phyloP scores from a whole-genome alignment of 2,113 vertebrate species.

The Hyaena hyaena region DNA sequence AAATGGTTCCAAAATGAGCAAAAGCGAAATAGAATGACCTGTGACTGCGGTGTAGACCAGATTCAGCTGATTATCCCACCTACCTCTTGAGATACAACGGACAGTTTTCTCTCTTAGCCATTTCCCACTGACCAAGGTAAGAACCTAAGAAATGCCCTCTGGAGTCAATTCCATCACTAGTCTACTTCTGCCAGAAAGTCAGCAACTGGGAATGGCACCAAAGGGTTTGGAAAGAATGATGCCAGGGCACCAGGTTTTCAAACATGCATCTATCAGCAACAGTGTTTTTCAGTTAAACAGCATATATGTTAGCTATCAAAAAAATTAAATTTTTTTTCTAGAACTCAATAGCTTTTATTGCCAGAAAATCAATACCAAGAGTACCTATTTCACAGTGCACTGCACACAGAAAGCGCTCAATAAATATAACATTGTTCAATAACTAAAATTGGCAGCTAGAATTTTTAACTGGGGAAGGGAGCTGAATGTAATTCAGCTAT shows the following conservation, averaged over 20 bases:
- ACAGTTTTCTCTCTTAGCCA: not conserved
- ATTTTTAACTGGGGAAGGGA: not conserved
- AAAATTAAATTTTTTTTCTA: not conserved
- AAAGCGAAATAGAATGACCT: not conserved
- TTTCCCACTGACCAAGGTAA: not conserved
- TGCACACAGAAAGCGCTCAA: not conserved
- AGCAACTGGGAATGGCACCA: not conserved
- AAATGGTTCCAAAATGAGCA: not conserved
- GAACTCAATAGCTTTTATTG: conserved; percentile 39
- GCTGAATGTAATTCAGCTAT: conserved; percentile 31
- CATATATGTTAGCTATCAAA: not conserved
- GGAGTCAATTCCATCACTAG: not conserved
- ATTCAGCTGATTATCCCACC: not conserved
- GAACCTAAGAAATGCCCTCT: not conserved
- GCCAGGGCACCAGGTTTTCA: not conserved
- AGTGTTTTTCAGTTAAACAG: not conserved
- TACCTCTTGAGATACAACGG: not conserved
- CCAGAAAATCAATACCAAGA: conserved; percentile 47
- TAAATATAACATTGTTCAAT: conserved; percentile 22
- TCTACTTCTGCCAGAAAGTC: not conserved
- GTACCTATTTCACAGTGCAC: conserved; percentile 45
- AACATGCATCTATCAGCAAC: not conserved
- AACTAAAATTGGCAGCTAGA: not conserved
- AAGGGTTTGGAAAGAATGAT: not conserved
- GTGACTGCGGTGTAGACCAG: not conserved